Evolutionary conservation across 2,888 invertebrate genomes (phyloP), one percentile per base, ranked within the genome.

Genomic region (Habroteleia sp.): DNA sequence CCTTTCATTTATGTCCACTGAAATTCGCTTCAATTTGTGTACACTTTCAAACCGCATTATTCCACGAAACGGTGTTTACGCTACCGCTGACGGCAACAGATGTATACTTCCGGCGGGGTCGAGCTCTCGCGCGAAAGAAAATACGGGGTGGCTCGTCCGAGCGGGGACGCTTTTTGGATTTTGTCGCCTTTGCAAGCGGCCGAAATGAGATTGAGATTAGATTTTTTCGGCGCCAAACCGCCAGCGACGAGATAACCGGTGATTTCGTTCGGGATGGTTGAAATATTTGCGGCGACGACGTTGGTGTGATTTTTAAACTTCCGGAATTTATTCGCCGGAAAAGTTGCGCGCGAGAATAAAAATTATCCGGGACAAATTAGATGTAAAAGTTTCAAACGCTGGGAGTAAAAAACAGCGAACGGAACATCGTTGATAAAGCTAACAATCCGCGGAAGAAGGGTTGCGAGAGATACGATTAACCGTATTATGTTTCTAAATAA

Each of bases 161-260:
- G 29, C 16, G 16, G 4, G 5, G 44, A 14, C 29, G 42, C 3
- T 46, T 29, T 42, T 37, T 48, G 62, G 39, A 29, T 48, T 46
- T 46, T 37, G 39, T 62, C 62, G 39, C 48, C 13, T 58, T 58
- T 46, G 54, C 35, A 71, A 54, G 46, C 25, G 31, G 10, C 14
- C 39, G 16, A 69, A 52, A 60, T 37, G 52, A 52, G 60, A 44
- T 60, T 69, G 54, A 23, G 54, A 71, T 71, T 60, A 52, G 42
- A 69, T 52, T 68, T 68, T 60, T 69, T 41, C n/a, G 31, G 1
- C 17, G 20, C 25, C 25, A 37, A 37, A 33, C 33, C 50, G 16
- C 50, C 14, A 35, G 23, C 23, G 14, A 33, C 23, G 14, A 25
- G 25, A 31, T 42, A 29, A 25, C 41, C 48, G 11, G 31, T 39